Evolutionary conservation across 2,113 vertebrate species (phyloP).

Genomic region (Ibidorhyncha struthersii): DNA sequence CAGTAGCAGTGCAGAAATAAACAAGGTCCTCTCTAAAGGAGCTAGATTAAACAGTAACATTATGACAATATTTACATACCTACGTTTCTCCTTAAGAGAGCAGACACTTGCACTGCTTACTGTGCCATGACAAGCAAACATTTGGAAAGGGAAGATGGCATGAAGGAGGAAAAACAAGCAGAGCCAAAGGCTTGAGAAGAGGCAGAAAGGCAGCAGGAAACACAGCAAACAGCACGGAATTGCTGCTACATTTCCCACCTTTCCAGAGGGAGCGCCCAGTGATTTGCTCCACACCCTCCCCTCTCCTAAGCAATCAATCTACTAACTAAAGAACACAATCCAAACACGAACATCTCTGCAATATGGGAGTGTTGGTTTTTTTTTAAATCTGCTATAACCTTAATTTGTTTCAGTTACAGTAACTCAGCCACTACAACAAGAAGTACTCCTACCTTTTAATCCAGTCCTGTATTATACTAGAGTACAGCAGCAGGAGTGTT

Average conservation of each 20-base stretch:
- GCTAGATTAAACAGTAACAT: conserved; percentile 40
- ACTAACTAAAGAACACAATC: neutral
- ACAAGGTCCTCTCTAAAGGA: neutral
- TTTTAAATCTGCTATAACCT: neutral
- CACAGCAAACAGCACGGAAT: rapidly evolving
- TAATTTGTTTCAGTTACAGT: neutral
- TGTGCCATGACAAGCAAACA: neutral
- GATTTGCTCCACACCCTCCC: neutral
- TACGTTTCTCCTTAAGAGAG: neutral
- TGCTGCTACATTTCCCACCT: neutral
- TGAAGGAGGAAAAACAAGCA: neutral
- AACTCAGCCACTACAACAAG: neutral
- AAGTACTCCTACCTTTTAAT: neutral
- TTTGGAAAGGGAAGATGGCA: neutral
- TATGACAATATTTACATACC: conserved; percentile 37
- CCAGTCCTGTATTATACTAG: neutral
- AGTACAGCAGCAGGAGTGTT: neutral
- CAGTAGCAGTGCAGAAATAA: neutral
- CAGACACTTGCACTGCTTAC: neutral
- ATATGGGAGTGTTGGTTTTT: rapidly evolving
- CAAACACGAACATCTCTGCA: neutral
- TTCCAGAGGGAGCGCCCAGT: neutral
- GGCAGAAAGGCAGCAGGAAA: neutral
- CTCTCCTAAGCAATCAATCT: neutral
- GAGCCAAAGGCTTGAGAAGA: neutral